Evolutionary conservation across 1,140 invertebrate genomes (phyloP).

Genomic region (Zaprionus taronus): DNA sequence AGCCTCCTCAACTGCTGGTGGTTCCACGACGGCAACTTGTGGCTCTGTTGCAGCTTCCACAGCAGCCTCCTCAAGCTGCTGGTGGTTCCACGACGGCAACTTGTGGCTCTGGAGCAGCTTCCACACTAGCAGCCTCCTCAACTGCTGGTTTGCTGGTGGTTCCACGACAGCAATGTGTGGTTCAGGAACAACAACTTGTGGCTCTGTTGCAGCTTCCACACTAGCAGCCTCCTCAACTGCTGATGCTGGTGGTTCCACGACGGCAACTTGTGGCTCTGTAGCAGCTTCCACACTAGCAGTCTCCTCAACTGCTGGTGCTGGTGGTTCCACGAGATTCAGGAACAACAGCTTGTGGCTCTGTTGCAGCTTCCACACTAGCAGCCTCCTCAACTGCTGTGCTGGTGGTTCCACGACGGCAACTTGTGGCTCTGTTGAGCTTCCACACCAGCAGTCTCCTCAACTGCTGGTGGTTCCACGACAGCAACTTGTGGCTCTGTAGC

Average conservation of each 20-base stretch:
- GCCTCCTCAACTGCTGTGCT: background rate
- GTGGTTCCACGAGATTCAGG: background rate
- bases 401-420: background rate
- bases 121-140: background rate
- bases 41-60: background rate
- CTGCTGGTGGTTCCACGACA: background rate
- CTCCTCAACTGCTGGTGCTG: background rate
- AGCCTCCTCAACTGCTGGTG: background rate
- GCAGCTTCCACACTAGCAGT: background rate
- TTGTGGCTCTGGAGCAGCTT: background rate
- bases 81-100: background rate
- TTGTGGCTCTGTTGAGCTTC: slow-evolving; percentile 6
- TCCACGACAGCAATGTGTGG: background rate
- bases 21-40: background rate
- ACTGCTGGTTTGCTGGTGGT: background rate
- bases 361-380: background rate
- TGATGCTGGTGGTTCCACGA: background rate
- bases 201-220: background rate
- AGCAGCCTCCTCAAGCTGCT: background rate
- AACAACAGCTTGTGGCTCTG: background rate
- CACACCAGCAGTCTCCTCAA: background rate
- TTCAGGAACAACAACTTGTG: too few relatives aligned
- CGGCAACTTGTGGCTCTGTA: background rate
- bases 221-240: slow-evolving; percentile 6
- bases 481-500: background rate